Conservation (phyloP, 2,113 vertebrate species). For the Phasianus colchicus region DNA sequence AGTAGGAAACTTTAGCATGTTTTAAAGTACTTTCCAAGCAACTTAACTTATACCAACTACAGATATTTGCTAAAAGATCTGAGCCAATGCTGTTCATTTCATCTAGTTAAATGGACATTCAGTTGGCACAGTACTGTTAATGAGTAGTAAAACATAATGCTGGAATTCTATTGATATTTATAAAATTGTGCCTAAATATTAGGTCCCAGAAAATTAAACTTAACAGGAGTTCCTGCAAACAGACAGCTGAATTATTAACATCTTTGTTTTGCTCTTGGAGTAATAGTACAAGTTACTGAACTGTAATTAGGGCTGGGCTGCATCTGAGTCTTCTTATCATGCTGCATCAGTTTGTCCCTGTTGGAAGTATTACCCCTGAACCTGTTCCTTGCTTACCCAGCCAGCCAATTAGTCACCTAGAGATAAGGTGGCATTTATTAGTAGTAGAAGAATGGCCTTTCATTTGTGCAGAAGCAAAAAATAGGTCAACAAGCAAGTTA, state of each 20-base stretch:
- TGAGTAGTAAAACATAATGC: neutral
- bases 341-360: slow-evolving; percentile 17
- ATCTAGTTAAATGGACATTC: neutral
- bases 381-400: slow-evolving; percentile 29
- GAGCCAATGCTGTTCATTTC: neutral
- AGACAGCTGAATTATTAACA: neutral
- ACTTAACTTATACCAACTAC: neutral
- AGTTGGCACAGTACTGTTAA: neutral
- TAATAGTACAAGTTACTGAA: neutral
- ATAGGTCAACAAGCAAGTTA: slow-evolving; percentile 18
- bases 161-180: neutral
- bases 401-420: slow-evolving; percentile 34
- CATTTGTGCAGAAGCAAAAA: slow-evolving; percentile 28
- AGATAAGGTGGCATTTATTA: slow-evolving; percentile 6
- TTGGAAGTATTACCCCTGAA: slow-evolving; percentile 17
- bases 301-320: slow-evolving; percentile 35
- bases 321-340: neutral
- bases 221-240: neutral
- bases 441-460: slow-evolving; percentile 20
- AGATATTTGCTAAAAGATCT: neutral
- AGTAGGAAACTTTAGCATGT: neutral
- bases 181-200: neutral
- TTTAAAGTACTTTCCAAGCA: slow-evolving; percentile 9
- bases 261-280: neutral
- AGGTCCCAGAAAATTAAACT: neutral